These are phyloP conservation scores for Mycogona germanica DNA, from an alignment of 2,888 invertebrate genomes.

Conservation along the genomic window DNA sequence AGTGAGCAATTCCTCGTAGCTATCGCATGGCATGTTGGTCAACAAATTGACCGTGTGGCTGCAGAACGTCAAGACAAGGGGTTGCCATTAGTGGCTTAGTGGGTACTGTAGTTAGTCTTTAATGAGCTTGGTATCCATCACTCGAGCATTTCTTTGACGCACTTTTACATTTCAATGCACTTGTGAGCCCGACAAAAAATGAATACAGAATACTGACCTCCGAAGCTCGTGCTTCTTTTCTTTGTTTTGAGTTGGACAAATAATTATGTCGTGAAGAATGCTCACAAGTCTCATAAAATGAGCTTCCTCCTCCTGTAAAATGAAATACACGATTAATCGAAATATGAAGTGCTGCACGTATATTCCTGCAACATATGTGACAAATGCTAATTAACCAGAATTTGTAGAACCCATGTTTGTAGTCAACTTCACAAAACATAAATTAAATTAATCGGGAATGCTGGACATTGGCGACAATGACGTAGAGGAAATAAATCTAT, in stretches of 20 bases:
- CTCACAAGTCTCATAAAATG: slow-evolving; percentile 57
- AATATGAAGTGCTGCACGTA: background rate
- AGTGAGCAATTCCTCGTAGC: slow-evolving; percentile 56
- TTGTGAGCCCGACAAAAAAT: background rate
- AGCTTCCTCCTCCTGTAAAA: slow-evolving; percentile 49
- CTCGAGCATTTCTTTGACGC: too few relatives aligned
- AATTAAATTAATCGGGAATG: too few relatives aligned
- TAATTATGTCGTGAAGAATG: slow-evolving; percentile 54
- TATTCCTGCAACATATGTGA: too few relatives aligned
- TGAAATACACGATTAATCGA: background rate
- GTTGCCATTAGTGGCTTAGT: too few relatives aligned
- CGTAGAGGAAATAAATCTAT: too few relatives aligned
- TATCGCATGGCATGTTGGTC: slow-evolving; percentile 63
- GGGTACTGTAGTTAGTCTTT: too few relatives aligned
- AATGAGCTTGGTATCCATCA: too few relatives aligned
- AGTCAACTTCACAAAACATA: too few relatives aligned
- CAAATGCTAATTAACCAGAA: too few relatives aligned
- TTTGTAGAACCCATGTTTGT: too few relatives aligned
- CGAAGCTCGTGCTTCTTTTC: slow-evolving; percentile 54
- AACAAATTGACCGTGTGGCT: slow-evolving; percentile 74
- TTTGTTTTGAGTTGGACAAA: slow-evolving; percentile 43
- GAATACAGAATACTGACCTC: slow-evolving; percentile 33
- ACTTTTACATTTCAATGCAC: background rate
- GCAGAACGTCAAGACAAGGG: too few relatives aligned
- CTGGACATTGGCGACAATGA: too few relatives aligned